These are phyloP conservation scores for Actinostola sp. DNA, from an alignment of 92 coral and sea anemone genomes.

Conservation along the genomic window DNA sequence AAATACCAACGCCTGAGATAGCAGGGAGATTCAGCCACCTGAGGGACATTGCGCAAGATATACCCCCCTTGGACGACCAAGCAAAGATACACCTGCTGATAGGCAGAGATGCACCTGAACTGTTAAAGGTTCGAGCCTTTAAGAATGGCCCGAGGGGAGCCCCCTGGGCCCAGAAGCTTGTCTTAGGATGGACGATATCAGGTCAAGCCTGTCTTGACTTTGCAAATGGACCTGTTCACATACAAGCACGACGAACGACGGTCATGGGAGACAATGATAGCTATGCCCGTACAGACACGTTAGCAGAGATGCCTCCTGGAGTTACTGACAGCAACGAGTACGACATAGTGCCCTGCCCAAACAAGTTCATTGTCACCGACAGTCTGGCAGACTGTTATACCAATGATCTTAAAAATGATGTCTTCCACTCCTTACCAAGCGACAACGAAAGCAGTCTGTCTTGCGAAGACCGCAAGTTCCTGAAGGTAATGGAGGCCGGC, in stretches of 20 bases:
- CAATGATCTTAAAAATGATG: slow-evolving; percentile 5
- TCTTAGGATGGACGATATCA: slow-evolving; percentile 51
- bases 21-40: slow-evolving; percentile 46
- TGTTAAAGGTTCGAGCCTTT: slow-evolving; percentile 33
- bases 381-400: not conserved
- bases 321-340: slow-evolving; percentile 3
- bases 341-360: slow-evolving; percentile 30
- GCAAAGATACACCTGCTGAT: slow-evolving; percentile 39
- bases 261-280: not conserved
- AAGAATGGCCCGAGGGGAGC: slow-evolving; percentile 38
- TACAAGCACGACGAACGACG: slow-evolving; percentile 20
- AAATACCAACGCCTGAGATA: slow-evolving; percentile 50
- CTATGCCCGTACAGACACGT: too few species aligned
- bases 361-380: not conserved
- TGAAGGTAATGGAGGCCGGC: slow-evolving; percentile 25
- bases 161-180: slow-evolving; percentile 47
- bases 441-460: slow-evolving; percentile 53
- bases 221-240: slow-evolving; percentile 26
- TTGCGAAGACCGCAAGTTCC: slow-evolving; percentile 36
- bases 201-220: slow-evolving; percentile 41
- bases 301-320: not conserved
- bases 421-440: slow-evolving; percentile 21
- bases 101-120: slow-evolving; percentile 49
- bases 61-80: slow-evolving; percentile 36
- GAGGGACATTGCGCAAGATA: slow-evolving; percentile 39